A percentile compares a stretch with the other conserved stretches of the same genome.
These are phyloP conservation scores for Hemistola chrysoprasaria DNA, from an alignment of 2,888 invertebrate species.

Conservation along the genomic window DNA sequence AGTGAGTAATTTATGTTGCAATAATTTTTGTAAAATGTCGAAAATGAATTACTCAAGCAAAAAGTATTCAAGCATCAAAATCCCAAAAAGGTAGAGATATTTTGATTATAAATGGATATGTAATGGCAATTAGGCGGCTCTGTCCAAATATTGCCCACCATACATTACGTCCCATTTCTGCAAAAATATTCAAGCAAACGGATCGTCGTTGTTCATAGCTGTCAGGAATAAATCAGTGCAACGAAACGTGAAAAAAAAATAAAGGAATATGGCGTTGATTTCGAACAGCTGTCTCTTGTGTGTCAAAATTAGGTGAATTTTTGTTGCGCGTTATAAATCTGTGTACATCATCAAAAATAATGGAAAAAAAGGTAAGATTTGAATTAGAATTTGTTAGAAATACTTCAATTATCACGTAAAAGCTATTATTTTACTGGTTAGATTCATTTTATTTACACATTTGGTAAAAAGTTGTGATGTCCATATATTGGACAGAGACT, in stretches of 20 bases:
- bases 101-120: no score
- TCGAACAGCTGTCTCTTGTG: conserved; percentile 11
- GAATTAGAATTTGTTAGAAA: conserved; percentile 13
- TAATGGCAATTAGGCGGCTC: no score
- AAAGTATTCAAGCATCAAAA: no score
- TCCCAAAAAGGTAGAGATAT: no score
- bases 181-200: conserved; percentile 12
- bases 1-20: no score
- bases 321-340: conserved; percentile 9
- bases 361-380: conserved; percentile 14
- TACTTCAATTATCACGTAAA: conserved; percentile 9
- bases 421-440: conserved; percentile 7
- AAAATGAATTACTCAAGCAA: no score
- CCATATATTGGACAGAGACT: no score
- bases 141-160: no score
- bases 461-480: conserved; percentile 13
- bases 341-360: conserved; percentile 10
- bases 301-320: conserved; percentile 11
- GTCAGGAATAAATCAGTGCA: conserved; percentile 10
- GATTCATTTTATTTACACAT: conserved; percentile 12
- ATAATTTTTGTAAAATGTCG: no score
- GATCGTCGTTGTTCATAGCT: conserved; percentile 8
- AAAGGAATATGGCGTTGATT: conserved; percentile 10
- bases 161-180: conserved; percentile 13
- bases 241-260: conserved; percentile 11